Conservation (phyloP, 1,140 invertebrate species). For the Euura saliciscinereae region DNA sequence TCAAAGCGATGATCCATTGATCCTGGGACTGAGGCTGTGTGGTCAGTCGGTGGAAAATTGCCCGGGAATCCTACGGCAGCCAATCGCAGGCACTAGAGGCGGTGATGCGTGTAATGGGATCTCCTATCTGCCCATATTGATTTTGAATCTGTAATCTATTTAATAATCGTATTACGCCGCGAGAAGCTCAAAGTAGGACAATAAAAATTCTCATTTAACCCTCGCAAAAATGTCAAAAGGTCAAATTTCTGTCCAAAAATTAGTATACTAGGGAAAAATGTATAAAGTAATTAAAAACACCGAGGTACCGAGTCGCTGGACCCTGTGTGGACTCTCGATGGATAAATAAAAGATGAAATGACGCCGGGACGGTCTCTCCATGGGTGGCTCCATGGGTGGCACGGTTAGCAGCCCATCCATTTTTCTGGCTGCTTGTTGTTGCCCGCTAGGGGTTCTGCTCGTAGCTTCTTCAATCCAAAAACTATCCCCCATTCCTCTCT, state of each 20-base stretch:
- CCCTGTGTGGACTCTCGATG: no score
- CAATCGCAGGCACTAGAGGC: neutral
- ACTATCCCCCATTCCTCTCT: neutral
- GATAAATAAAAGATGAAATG: constrained; percentile 42
- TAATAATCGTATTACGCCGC: neutral
- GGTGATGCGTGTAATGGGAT: constrained; percentile 6
- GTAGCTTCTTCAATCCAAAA: constrained; percentile 39
- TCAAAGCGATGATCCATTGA: neutral
- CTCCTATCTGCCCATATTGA: constrained; percentile 1
- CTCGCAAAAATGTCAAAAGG: no score
- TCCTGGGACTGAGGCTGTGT: neutral
- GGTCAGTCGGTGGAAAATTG: constrained; percentile 6
- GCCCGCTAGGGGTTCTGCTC: constrained; percentile 52
- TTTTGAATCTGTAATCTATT: constrained; percentile 6
- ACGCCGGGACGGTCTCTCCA: constrained; percentile 23
- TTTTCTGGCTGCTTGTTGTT: constrained; percentile 62
- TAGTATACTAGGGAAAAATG: no score
- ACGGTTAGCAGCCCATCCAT: constrained; percentile 60
- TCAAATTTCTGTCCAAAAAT: no score
- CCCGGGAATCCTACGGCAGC: neutral
- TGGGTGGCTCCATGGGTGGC: constrained; percentile 55
- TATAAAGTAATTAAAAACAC: no score
- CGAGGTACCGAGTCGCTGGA: no score
- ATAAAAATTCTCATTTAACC: neutral
- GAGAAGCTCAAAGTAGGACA: neutral